Percentiles rank a stretch among this genome's conserved stretches.
These are phyloP conservation scores for Bos indicus DNA, from an alignment of 2,113 vertebrate genomes.

Conservation along the genomic window DNA sequence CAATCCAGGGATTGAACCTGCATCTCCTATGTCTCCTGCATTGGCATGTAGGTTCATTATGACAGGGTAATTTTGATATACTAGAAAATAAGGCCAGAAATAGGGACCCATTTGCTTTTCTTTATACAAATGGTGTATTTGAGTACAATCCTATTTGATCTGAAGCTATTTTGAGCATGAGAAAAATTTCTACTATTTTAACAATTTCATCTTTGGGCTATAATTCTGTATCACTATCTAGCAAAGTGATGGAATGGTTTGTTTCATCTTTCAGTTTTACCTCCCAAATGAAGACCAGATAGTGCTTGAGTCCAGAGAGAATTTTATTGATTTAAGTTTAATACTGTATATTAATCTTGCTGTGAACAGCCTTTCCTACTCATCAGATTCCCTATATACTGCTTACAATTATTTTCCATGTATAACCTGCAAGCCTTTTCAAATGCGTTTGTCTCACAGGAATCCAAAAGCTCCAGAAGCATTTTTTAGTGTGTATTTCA, in stretches of 20 bases:
- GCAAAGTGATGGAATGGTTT: not conserved
- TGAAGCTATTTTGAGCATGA: slow-evolving; percentile 21
- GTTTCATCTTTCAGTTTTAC: slow-evolving; percentile 50
- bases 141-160: not conserved
- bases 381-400: not conserved
- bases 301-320: slow-evolving; percentile 42
- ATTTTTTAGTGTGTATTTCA: slow-evolving; percentile 9
- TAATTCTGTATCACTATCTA: not conserved
- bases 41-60: not conserved
- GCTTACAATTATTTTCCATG: slow-evolving; percentile 41
- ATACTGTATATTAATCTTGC: slow-evolving; percentile 44
- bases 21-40: not conserved
- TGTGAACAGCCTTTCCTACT: slow-evolving; percentile 19
- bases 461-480: slow-evolving; percentile 35
- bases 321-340: slow-evolving; percentile 60
- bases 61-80: not conserved
- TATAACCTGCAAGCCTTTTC: slow-evolving; percentile 27
- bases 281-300: slow-evolving; percentile 9
- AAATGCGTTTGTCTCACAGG: slow-evolving; percentile 36
- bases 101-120: not conserved
- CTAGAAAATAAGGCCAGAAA: not conserved
- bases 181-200: not conserved
- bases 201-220: slow-evolving; percentile 1
- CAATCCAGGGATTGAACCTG: not conserved
- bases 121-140: not conserved